Evolutionary conservation across 1,140 invertebrate genomes (phyloP).

Genomic region (Octopus sinensis): DNA sequence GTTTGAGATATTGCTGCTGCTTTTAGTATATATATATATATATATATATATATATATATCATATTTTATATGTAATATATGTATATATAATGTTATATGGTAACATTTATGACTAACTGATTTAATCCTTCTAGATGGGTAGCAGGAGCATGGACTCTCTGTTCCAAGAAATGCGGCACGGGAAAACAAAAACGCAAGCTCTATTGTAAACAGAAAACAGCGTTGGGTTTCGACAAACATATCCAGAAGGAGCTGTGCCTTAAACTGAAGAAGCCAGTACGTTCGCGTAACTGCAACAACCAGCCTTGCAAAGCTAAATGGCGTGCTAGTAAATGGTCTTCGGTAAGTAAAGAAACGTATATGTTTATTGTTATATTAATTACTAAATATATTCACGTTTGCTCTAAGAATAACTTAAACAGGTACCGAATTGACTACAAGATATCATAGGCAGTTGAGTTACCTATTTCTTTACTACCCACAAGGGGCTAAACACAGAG

Average conservation of each 20-base stretch:
- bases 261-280: constrained; percentile 54
- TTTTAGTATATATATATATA: not conserved
- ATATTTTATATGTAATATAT: too few relatives aligned
- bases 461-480: too few relatives aligned
- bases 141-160: constrained; percentile 21
- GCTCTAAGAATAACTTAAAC: too few relatives aligned
- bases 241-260: constrained; percentile 45
- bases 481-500: too few relatives aligned
- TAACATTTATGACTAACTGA: not conserved
- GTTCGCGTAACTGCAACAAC: constrained; percentile 63
- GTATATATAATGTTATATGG: not conserved
- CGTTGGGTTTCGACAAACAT: constrained; percentile 24
- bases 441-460: too few relatives aligned
- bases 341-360: constrained; percentile 25
- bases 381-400: too few relatives aligned
- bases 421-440: too few relatives aligned
- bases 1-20: not conserved
- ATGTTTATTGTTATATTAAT: too few relatives aligned
- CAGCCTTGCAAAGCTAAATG: constrained; percentile 66
- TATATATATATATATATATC: not conserved
- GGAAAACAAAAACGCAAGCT: constrained; percentile 26
- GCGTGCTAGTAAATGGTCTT: constrained; percentile 58
- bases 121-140: constrained; percentile 19
- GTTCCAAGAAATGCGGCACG: constrained; percentile 28
- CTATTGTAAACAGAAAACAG: constrained; percentile 33